These are phyloP conservation scores for Nematolebias whitei DNA, from an alignment of 2,113 vertebrate species.

Conservation along the genomic window DNA sequence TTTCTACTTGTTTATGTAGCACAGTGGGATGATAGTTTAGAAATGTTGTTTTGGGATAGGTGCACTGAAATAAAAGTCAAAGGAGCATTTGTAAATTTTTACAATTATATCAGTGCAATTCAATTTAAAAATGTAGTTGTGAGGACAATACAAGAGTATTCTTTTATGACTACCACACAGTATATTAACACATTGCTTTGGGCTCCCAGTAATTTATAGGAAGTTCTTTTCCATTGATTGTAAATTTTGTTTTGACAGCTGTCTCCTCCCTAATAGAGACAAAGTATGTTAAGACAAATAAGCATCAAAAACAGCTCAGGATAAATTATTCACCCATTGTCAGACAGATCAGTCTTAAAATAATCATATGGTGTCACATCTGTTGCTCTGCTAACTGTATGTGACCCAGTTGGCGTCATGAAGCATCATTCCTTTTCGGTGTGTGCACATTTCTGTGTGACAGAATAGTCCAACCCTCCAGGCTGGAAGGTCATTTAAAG, in stretches of 20 bases:
- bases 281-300: background rate
- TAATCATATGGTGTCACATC: background rate
- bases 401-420: constrained; percentile 3
- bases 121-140: too few relatives aligned
- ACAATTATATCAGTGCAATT: background rate
- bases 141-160: too few relatives aligned
- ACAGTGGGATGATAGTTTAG: background rate
- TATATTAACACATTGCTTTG: too few relatives aligned
- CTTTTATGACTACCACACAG: too few relatives aligned
- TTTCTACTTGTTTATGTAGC: constrained; percentile 9
- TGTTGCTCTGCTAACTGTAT: constrained; percentile 4
- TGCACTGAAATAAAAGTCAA: background rate
- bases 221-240: too few relatives aligned
- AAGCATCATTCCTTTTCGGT: constrained; percentile 7
- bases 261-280: background rate
- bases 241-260: constrained; percentile 13
- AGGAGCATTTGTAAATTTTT: constrained; percentile 1
- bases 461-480: constrained; percentile 32
- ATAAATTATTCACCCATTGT: background rate
- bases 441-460: constrained; percentile 11
- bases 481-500: constrained; percentile 74
- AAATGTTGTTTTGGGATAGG: constrained; percentile 15
- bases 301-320: background rate
- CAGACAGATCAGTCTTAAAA: constrained; percentile 9
- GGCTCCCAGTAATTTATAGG: too few relatives aligned